These are phyloP conservation scores for Cynodonichthys magdalenae DNA, from an alignment of 2,797 vertebrate genomes.

Conservation along the genomic window DNA sequence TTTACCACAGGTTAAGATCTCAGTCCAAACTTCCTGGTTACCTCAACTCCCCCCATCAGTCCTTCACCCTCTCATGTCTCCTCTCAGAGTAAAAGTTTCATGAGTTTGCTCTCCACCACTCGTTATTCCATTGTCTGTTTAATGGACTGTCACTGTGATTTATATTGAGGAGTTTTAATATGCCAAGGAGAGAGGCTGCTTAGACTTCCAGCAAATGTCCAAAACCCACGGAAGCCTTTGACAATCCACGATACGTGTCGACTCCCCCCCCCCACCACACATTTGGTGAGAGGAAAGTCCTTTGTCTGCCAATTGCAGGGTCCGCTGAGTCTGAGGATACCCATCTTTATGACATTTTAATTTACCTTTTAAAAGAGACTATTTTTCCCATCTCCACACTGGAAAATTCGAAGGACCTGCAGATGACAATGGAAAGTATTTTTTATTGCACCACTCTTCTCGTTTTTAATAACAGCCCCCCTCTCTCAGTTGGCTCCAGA, in stretches of 20 bases:
- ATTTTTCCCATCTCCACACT: neutral
- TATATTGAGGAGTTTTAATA: constrained; percentile 73
- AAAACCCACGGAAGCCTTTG: constrained; percentile 63
- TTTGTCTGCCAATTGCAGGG: constrained; percentile 55
- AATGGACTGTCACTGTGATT: constrained; percentile 71
- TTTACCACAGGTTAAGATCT: constrained; percentile 58
- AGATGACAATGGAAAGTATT: constrained; percentile 43
- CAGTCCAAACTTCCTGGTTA: constrained; percentile 55
- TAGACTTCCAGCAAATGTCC: constrained; percentile 55
- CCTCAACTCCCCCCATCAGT: constrained; percentile 49
- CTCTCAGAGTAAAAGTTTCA: constrained; percentile 62
- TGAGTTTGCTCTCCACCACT: constrained; percentile 58
- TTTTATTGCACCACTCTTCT: constrained; percentile 17
- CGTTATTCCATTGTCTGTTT: constrained; percentile 70
- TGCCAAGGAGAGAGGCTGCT: constrained; percentile 57
- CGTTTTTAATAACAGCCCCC: constrained; percentile 48
- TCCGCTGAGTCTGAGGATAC: constrained; percentile 36
- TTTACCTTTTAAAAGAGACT: constrained; percentile 42
- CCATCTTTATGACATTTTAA: constrained; percentile 55
- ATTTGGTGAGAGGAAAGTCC: constrained; percentile 50
- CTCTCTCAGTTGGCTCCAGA: constrained; percentile 71
- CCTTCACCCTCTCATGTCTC: constrained; percentile 13
- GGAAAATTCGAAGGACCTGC: constrained; percentile 15
- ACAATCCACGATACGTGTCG: constrained; percentile 53
- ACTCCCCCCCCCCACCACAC: constrained; percentile 26